A percentile compares a stretch with the other conserved stretches of the same genome.
Evolutionary conservation across 2,888 invertebrate genomes (phyloP).

Genomic region (Amphimallon solstitiale): DNA sequence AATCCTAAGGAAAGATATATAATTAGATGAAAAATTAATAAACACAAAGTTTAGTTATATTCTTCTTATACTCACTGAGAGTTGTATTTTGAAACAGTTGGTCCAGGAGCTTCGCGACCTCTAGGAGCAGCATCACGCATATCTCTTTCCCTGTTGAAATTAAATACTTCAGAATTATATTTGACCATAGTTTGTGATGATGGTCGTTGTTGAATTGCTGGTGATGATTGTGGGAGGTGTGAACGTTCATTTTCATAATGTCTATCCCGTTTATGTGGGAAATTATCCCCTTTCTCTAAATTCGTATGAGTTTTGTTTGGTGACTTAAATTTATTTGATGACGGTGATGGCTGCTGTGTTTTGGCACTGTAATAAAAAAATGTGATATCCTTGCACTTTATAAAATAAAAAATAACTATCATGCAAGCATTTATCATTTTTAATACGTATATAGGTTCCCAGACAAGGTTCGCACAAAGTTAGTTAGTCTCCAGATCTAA

Average conservation of each 20-base stretch:
- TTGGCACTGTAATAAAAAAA: constrained; percentile 50
- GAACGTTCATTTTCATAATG: constrained; percentile 51
- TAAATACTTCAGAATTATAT: constrained; percentile 47
- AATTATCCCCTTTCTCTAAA: constrained; percentile 54
- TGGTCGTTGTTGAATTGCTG: constrained; percentile 36
- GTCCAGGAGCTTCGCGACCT: constrained; percentile 36
- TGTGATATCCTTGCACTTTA: constrained; percentile 3
- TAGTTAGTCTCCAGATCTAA: too few species aligned
- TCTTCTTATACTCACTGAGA: constrained; percentile 37
- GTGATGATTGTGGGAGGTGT: constrained; percentile 45
- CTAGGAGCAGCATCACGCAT: constrained; percentile 45
- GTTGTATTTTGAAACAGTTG: constrained; percentile 39
- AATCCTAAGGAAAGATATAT: constrained; percentile 34
- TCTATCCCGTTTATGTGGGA: constrained; percentile 54
- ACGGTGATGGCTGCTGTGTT: constrained; percentile 52
- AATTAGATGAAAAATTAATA: too few species aligned
- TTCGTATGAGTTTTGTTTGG: constrained; percentile 49
- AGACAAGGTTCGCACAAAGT: too few species aligned
- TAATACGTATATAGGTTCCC: too few species aligned
- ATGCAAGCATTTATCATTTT: not conserved
- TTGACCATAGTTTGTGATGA: constrained; percentile 45
- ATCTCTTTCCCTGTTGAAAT: constrained; percentile 47
- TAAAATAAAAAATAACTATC: too few species aligned
- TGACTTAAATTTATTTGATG: constrained; percentile 50
- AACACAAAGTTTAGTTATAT: too few species aligned